phyloP scores from a whole-genome alignment of 2,113 vertebrate genomes.

The Scytalopus superciliaris region DNA sequence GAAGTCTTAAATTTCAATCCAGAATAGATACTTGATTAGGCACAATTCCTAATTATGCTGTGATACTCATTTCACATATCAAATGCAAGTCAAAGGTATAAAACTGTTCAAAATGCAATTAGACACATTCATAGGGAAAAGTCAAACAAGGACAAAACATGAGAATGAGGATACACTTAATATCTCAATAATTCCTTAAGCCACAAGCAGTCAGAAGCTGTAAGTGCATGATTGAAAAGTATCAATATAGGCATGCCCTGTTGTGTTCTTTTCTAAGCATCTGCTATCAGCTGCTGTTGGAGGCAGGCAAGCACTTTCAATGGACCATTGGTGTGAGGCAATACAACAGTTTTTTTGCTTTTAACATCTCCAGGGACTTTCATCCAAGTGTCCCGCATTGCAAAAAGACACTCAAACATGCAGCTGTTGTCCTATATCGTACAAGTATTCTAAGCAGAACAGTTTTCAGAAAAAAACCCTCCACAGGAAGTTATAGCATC shows the following conservation, averaged over 20 bases:
- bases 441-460: neutral
- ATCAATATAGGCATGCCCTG: neutral
- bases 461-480: neutral
- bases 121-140: neutral
- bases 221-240: neutral
- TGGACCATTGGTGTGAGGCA: neutral
- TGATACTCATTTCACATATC: accelerated
- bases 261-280: neutral
- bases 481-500: neutral
- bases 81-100: neutral
- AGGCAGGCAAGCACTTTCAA: neutral
- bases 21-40: neutral
- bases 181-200: neutral
- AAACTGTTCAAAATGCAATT: neutral
- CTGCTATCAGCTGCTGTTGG: neutral
- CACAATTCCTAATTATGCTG: neutral
- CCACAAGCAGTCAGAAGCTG: neutral
- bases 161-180: neutral
- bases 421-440: neutral
- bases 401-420: neutral
- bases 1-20: neutral
- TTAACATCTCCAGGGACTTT: neutral
- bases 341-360: neutral
- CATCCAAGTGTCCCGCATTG: accelerated
- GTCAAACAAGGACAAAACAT: neutral